These are phyloP conservation scores for Sebastes miniatus DNA, from an alignment of 2,797 vertebrate species.

Conservation along the genomic window DNA sequence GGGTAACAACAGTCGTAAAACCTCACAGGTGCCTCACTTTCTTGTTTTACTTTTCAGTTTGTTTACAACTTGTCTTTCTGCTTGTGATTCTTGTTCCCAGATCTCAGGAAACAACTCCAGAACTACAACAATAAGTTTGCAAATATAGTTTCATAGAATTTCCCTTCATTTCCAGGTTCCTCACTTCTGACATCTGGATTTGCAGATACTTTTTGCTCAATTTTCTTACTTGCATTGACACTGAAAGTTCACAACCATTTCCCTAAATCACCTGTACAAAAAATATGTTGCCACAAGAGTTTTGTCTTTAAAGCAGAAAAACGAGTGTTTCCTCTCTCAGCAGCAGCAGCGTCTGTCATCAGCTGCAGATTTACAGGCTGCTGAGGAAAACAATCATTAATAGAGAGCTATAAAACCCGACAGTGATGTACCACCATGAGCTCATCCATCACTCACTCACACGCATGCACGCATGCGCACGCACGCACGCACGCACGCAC, in stretches of 20 bases:
- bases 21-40: background rate
- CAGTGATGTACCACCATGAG: conserved; percentile 4
- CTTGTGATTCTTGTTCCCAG: background rate
- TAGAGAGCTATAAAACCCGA: background rate
- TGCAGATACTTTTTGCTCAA: background rate
- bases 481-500: too few species aligned
- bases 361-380: conserved; percentile 29
- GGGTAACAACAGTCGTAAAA: rapidly evolving
- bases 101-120: too few species aligned
- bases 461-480: too few species aligned
- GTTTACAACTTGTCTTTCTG: background rate
- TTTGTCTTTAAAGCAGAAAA: background rate
- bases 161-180: too few species aligned
- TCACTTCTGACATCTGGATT: too few species aligned
- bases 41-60: background rate
- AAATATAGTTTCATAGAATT: too few species aligned
- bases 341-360: conserved; percentile 1
- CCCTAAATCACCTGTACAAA: background rate
- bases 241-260: background rate
- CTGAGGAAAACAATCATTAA: background rate
- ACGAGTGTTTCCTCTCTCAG: background rate
- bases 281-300: background rate
- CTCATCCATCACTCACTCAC: background rate
- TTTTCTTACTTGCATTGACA: background rate
- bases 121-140: too few species aligned